Evolutionary conservation across 1,140 invertebrate genomes (phyloP).

Genomic region (Drosophila baimaii): DNA sequence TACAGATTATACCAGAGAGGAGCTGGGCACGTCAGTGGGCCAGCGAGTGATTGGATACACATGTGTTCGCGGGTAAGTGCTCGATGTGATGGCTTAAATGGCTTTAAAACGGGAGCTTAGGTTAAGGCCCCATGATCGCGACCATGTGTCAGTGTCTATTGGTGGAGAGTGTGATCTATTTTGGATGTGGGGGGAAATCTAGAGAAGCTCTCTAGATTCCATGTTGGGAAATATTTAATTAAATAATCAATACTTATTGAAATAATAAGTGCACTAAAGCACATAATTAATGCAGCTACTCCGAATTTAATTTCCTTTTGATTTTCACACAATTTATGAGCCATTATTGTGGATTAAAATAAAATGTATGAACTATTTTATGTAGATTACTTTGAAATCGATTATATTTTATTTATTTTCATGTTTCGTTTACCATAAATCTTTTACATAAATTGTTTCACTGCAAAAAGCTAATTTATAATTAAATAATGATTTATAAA

Average conservation of each 20-base stretch:
- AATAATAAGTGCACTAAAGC: background rate
- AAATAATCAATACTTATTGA: background rate
- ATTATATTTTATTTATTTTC: background rate
- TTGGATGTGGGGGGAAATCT: background rate
- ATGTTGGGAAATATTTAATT: background rate
- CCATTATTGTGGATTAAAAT: background rate
- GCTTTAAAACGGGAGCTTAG: slow-evolving; percentile 38
- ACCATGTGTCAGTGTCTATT: slow-evolving; percentile 22
- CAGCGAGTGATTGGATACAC: slow-evolving; percentile 62
- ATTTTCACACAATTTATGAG: background rate
- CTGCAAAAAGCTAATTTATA: background rate
- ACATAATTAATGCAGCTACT: no score
- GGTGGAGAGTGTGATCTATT: slow-evolving; percentile 14
- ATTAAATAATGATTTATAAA: background rate
- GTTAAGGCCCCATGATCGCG: slow-evolving; percentile 28
- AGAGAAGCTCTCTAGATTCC: no score
- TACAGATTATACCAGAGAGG: slow-evolving; percentile 67
- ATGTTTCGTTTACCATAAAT: background rate
- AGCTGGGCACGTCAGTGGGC: slow-evolving; percentile 32
- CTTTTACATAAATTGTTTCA: background rate
- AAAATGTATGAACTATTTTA: background rate
- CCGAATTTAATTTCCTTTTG: background rate
- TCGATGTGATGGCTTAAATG: slow-evolving; percentile 29
- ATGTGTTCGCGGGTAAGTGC: slow-evolving; percentile 68
- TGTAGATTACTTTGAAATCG: background rate